Evolutionary conservation across 2,113 vertebrate species (phyloP).

Genomic region (Terrapene triunguis): DNA sequence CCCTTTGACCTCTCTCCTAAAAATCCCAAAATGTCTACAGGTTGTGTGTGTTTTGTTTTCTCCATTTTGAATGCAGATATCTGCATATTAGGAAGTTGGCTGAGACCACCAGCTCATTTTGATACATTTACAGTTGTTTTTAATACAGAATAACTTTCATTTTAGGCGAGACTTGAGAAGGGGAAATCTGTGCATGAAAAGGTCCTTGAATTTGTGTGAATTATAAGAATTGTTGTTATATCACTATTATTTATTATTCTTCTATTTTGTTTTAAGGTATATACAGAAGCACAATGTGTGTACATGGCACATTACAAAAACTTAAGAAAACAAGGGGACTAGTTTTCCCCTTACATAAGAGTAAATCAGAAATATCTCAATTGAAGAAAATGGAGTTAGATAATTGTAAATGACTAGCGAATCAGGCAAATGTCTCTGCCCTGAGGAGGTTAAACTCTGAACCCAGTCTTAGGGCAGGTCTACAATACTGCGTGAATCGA

Average conservation of each 20-base stretch:
- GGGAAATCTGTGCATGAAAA: background rate
- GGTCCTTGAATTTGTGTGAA: background rate
- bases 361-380: background rate
- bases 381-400: background rate
- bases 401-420: background rate
- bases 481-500: no score
- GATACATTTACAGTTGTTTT: background rate
- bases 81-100: background rate
- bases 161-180: background rate
- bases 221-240: background rate
- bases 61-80: background rate
- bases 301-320: background rate
- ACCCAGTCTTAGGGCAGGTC: no score
- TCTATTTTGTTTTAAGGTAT: background rate
- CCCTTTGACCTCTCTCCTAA: slow-evolving; percentile 10
- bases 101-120: background rate
- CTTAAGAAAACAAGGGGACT: background rate
- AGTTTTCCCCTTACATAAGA: background rate
- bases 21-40: background rate
- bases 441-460: background rate
- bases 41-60: rapidly evolving
- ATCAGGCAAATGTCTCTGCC: background rate
- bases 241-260: background rate
- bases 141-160: slow-evolving; percentile 12
- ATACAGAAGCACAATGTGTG: background rate